A percentile compares a stretch with the other conserved stretches of the same genome.
Evolutionary conservation across 92 coral and sea anemone species (phyloP).

Genomic region (Phymanthus crucifer): DNA sequence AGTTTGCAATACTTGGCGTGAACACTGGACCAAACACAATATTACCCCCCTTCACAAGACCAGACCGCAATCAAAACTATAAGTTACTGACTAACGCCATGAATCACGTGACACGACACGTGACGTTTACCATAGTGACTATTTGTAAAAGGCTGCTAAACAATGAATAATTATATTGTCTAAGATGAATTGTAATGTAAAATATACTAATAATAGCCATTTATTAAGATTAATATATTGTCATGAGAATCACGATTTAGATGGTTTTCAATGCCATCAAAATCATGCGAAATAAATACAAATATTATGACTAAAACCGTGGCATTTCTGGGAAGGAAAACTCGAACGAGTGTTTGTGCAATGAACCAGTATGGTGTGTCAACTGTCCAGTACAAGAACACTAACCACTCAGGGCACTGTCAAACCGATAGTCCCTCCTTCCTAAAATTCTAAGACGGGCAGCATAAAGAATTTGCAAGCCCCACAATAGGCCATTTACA

Average conservation of each 20-base stretch:
- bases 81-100: neutral
- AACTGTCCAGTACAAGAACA: too few species aligned
- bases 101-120: neutral
- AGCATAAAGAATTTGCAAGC: too few species aligned
- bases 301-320: neutral
- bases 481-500: too few species aligned
- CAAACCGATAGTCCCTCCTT: too few species aligned
- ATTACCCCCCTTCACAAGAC: neutral
- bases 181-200: neutral
- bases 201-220: neutral
- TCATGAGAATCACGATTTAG: neutral
- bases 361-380: too few species aligned
- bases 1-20: neutral
- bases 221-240: neutral
- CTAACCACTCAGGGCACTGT: too few species aligned
- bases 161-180: constrained; percentile 1
- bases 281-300: neutral
- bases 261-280: neutral
- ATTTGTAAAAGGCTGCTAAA: constrained; percentile 3
- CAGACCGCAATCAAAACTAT: neutral
- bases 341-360: too few species aligned
- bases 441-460: too few species aligned
- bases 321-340: too few species aligned
- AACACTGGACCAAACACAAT: neutral
- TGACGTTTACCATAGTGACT: neutral